Base-by-base conservation (phyloP, 1,140 invertebrate genomes). In the Proctacanthus coquilletti region DNA sequence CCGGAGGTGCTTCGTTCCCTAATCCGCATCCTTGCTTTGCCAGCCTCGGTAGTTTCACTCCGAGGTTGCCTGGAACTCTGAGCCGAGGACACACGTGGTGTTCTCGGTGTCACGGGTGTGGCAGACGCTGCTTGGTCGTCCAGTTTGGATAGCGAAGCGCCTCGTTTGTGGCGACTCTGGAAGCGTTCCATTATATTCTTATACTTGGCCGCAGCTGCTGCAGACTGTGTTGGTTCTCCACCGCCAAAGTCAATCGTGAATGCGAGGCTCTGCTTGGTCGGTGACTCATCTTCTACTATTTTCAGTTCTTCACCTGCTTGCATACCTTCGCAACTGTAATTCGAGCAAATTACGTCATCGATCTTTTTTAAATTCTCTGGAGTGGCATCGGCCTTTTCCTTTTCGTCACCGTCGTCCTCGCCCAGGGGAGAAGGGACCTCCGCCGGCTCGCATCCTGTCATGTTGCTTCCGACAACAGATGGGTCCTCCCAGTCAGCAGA, bases 181-280 rank as follows among this genome's bases (percentile, higher is more conserved):
- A 74, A 77, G 46, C 76, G 75, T 45, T 78, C 75, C 43, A 77
- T 70, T 46, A 80, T 51, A 47, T 70, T 70, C 51, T 77, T 75
- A 41, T 58, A 58, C 21, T 52, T 47, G 5, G 55, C 52, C 69
- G 72, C 51, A 62, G 68, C 27, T 61, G 63, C 43, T 62, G 53
- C 53, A 11, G 55, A 66, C 48, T 79, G 75, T 21, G 75, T 51
- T 36, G 52, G 54, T 44, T 75, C 75, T n/a, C 68, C 61, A 20
- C 64, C 68, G 2, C 72, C 73, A 45, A 78, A 77, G 45, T 80
- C 75, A 38, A 80, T 74, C 21, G 75, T 78, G 48, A 79, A 80
- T 13, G 76, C 74, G 49, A 62, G 50, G 21, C 49, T 40, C 38
- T 44, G 38, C 30, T 53, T 52, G 31, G 41, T 46, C 15, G 49